Base-by-base conservation (phyloP, 2,888 invertebrate species). In the Xylota sylvarum region DNA sequence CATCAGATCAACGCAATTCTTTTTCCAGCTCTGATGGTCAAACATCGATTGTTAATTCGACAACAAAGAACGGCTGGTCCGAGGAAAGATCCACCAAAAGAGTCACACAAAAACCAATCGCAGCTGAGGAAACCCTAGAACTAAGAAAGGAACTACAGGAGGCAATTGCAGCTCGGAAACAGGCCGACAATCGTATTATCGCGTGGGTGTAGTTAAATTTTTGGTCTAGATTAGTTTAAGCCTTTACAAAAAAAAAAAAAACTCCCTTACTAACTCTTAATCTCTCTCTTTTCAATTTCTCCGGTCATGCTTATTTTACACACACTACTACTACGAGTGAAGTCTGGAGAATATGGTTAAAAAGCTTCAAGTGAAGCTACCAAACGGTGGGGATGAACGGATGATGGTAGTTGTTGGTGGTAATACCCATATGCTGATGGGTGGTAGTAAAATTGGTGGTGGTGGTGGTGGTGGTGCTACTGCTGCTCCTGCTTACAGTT, bases 271-370 rank as follows among this genome's bases (percentile, higher is more conserved):
- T 90, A 88, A 86, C 84, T 84, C 76, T 87, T 78, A 82, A 76
- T 82, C 85, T 85, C 82, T 88, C 86, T 86, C 81, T 88, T 80
- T 87, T 88, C 87, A 88, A 86, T 89, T 87, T 76, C 88, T 88
- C 85, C 89, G 87, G 88, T 89, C 91, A 89, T 90, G 82, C 65
- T 77, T 72, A 65, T 52, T 56, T 73, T 48, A 62, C 79, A 67
- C 19, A 73, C 43, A 62, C 65, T 60, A 67, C 72, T 43, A 35
- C 40, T n/a, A 23, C 23, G 23, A 1, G 58, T 62, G 62, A 72
- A 92, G 92, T 90, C 91, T 92, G 89, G 92, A 92, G 90, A 91
- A 91, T 90, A 91, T 92, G 91, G 92, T 92, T 90, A 92, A 91
- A 89, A 91, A 90, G 89, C 90, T 92, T 88, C 91, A 89, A 88